Base-by-base conservation (phyloP, 2,797 vertebrate species). In the Thalassophryne amazonica region DNA sequence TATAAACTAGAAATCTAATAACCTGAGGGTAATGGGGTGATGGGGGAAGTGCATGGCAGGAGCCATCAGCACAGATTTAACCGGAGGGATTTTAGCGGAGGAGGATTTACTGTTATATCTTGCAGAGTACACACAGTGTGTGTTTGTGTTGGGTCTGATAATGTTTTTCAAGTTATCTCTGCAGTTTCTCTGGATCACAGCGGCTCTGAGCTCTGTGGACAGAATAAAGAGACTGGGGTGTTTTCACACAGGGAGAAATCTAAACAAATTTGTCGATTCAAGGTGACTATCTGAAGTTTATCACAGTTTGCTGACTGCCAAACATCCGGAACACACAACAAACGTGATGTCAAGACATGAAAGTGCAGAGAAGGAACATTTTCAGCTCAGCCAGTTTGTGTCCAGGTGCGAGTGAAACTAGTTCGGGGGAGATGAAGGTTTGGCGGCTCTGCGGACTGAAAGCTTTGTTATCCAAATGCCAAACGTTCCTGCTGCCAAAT, bases 401-500 rank as follows among this genome's bases (percentile, higher is more conserved):
- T 66, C 45, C 58, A 53, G 18, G 33, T 73, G 25, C 53, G 52
- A 61, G 53, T 73, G 38, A 60, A 60, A 50, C 39, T 25, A 34
- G 40, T 50, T 19, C 49, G 15, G 15, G 23, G 41, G 60, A 63
- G 59, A 66, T 64, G 66, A 64, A 45, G 59, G 61, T 58, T 67
- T 68, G 64, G 67, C 57, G 50, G 60, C 61, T 80, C 72, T 6
- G 54, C 52, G 56, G 84, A 70, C 61, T 56, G 47, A 60, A 58
- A 60, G 56, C 78, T 80, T 75, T 80, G 76, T 84, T 76, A 76
- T 76, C 80, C 67, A 76, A 80, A 82, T 81, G 77, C 81, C 78
- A 83, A 76, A 71, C 20, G 47, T 30, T 62, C 33, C 56, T 65
- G 12, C 62, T 75, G 69, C 76, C 83, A 79, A 76, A 49, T 57